These are phyloP conservation scores for Hybognathus amarus DNA, from an alignment of 2,797 vertebrate species.

Conservation along the genomic window DNA sequence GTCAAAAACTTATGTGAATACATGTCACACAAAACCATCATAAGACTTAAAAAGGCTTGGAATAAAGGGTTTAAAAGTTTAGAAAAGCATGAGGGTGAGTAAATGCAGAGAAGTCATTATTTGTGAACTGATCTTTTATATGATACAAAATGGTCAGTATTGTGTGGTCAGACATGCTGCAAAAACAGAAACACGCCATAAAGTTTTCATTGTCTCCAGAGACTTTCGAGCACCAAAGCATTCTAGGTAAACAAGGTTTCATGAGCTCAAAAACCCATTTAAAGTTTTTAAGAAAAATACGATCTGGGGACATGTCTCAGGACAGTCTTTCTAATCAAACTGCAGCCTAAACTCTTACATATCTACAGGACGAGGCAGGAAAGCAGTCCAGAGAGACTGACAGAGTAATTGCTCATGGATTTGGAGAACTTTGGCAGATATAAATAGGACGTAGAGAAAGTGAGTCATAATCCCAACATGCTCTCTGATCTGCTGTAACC, in stretches of 20 bases:
- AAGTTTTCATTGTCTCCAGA: slow-evolving; percentile 10
- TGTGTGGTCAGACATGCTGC: slow-evolving; percentile 3
- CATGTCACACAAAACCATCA: too few species aligned
- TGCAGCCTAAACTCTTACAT: slow-evolving; percentile 13
- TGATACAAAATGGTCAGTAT: neutral
- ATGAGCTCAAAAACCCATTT: neutral
- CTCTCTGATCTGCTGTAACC: neutral
- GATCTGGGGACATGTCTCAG: neutral
- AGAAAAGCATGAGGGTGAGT: neutral
- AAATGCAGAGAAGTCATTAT: neutral
- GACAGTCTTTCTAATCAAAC: slow-evolving; percentile 19
- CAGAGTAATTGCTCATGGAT: slow-evolving; percentile 28
- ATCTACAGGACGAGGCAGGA: neutral
- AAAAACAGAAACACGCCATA: slow-evolving; percentile 1
- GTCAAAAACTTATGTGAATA: too few species aligned
- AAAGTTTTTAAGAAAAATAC: neutral
- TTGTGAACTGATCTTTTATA: neutral
- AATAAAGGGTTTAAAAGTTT: neutral
- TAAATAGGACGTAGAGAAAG: slow-evolving; percentile 32
- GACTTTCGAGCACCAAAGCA: neutral
- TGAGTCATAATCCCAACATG: slow-evolving; percentile 35
- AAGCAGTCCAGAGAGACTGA: slow-evolving; percentile 23
- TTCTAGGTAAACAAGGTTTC: neutral
- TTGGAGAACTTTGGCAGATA: slow-evolving; percentile 24
- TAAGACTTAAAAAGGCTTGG: neutral